Percentiles rank a stretch among this genome's conserved stretches.
Conservation (phyloP, 2,888 invertebrate genomes). For the Thera obeliscata region DNA sequence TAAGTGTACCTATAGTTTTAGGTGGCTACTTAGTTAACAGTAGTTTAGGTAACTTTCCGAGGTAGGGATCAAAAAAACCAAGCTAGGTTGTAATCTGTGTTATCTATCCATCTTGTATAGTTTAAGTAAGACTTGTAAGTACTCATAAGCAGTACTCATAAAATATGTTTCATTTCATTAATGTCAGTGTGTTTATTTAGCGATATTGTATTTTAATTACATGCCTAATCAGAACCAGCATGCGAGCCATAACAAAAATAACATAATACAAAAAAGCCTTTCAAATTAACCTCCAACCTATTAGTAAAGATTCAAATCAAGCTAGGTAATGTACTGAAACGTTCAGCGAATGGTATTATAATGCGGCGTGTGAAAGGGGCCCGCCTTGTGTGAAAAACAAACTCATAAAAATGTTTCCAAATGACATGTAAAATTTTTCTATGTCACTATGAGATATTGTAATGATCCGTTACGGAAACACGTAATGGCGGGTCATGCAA, state of each 20-base stretch:
- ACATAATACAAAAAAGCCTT: slow-evolving; percentile 14
- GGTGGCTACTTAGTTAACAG: too few relatives aligned
- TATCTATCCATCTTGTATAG: too few relatives aligned
- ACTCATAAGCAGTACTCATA: too few relatives aligned
- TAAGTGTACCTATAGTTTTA: too few relatives aligned
- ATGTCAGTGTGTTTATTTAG: neutral
- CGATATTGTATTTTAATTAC: neutral
- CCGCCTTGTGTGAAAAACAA: slow-evolving; percentile 80
- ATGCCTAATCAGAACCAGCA: neutral
- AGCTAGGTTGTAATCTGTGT: too few relatives aligned
- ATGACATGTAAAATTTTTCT: slow-evolving; percentile 83
- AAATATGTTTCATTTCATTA: too few relatives aligned
- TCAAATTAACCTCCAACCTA: slow-evolving; percentile 42
- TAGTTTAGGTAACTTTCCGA: too few relatives aligned
- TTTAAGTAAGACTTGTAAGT: too few relatives aligned
- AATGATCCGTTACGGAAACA: slow-evolving; percentile 82
- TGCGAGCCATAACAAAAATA: neutral
- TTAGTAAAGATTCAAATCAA: slow-evolving; percentile 57
- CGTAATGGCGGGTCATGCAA: slow-evolving; percentile 77
- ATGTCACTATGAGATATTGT: slow-evolving; percentile 82
- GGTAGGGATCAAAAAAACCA: too few relatives aligned
- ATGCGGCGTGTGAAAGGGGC: slow-evolving; percentile 68
- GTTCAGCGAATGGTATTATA: slow-evolving; percentile 58
- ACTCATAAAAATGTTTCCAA: slow-evolving; percentile 78
- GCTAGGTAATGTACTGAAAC: slow-evolving; percentile 64